Evolutionary conservation across 2,888 invertebrate genomes (phyloP).

Genomic region (Morpho helenor): DNA sequence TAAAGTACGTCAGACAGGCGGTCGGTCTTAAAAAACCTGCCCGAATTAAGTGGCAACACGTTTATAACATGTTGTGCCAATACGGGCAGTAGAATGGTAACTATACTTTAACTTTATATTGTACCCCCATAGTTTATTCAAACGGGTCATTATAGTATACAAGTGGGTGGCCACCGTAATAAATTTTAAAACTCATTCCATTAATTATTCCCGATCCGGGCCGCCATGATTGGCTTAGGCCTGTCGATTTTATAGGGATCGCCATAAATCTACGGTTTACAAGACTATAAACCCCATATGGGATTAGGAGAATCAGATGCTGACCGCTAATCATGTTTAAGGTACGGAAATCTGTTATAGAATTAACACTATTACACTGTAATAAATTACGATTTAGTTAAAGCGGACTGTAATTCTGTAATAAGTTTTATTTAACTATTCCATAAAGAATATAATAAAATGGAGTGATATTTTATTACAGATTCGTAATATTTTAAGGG

Average conservation of each 20-base stretch:
- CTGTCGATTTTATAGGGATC: slow-evolving; percentile 26
- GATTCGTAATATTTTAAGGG: too few relatives aligned
- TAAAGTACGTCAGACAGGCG: too few relatives aligned
- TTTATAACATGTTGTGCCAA: too few relatives aligned
- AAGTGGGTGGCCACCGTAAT: slow-evolving; percentile 20
- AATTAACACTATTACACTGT: neutral
- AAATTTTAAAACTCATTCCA: slow-evolving; percentile 18
- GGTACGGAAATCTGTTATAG: neutral
- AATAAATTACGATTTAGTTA: neutral
- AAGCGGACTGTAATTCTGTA: too few relatives aligned
- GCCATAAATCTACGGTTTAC: slow-evolving; percentile 24
- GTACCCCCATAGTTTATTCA: too few relatives aligned
- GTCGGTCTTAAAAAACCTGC: too few relatives aligned
- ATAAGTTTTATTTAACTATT: too few relatives aligned
- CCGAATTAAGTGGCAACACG: too few relatives aligned
- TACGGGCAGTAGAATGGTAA: too few relatives aligned
- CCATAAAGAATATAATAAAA: too few relatives aligned
- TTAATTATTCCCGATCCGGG: slow-evolving; percentile 21
- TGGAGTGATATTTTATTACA: too few relatives aligned
- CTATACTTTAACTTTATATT: too few relatives aligned
- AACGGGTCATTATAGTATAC: neutral
- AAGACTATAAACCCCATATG: slow-evolving; percentile 23
- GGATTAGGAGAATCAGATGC: slow-evolving; percentile 19
- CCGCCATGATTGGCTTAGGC: slow-evolving; percentile 21
- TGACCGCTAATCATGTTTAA: slow-evolving; percentile 14